These are phyloP conservation scores for Acromyrmex echinatior DNA, from an alignment of 1,140 invertebrate genomes.

Conservation along the genomic window DNA sequence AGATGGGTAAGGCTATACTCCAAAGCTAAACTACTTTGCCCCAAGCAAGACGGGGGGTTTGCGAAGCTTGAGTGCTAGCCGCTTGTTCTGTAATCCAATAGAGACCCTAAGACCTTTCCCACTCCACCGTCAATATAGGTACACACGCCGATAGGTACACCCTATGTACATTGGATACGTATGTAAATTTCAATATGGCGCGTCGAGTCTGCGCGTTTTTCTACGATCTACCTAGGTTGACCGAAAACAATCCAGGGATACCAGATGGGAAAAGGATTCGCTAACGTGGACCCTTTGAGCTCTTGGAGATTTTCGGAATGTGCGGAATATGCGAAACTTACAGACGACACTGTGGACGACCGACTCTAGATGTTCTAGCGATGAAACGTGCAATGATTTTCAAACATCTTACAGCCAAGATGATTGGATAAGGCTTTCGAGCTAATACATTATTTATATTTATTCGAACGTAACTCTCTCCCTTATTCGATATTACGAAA, in stretches of 20 bases:
- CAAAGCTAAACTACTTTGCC: slow-evolving; percentile 81
- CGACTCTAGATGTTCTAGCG: slow-evolving; percentile 18
- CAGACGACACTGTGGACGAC: slow-evolving; percentile 24
- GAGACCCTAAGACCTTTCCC: slow-evolving; percentile 79
- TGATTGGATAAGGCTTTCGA: slow-evolving; percentile 50
- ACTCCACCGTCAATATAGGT: slow-evolving; percentile 66
- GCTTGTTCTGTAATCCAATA: slow-evolving; percentile 82
- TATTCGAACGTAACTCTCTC: slow-evolving; percentile 25
- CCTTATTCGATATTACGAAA: slow-evolving; percentile 57
- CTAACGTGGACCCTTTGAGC: neutral
- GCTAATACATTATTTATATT: slow-evolving; percentile 62
- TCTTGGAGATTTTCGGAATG: slow-evolving; percentile 25
- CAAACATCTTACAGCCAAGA: slow-evolving; percentile 35
- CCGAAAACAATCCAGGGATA: slow-evolving; percentile 64
- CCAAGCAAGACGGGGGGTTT: slow-evolving; percentile 72
- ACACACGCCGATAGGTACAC: slow-evolving; percentile 51
- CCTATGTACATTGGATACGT: slow-evolving; percentile 63
- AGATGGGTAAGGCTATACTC: slow-evolving; percentile 79
- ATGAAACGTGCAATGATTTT: slow-evolving; percentile 46
- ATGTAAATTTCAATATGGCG: slow-evolving; percentile 80
- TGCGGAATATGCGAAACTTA: slow-evolving; percentile 41
- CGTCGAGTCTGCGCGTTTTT: slow-evolving; percentile 67
- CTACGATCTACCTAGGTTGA: slow-evolving; percentile 27
- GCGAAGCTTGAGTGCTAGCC: slow-evolving; percentile 79
- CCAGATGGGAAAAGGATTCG: slow-evolving; percentile 14